Evolutionary conservation across 2,797 vertebrate genomes (phyloP), one percentile per base, ranked within the genome.

Genomic region (Microchirus variegatus): DNA sequence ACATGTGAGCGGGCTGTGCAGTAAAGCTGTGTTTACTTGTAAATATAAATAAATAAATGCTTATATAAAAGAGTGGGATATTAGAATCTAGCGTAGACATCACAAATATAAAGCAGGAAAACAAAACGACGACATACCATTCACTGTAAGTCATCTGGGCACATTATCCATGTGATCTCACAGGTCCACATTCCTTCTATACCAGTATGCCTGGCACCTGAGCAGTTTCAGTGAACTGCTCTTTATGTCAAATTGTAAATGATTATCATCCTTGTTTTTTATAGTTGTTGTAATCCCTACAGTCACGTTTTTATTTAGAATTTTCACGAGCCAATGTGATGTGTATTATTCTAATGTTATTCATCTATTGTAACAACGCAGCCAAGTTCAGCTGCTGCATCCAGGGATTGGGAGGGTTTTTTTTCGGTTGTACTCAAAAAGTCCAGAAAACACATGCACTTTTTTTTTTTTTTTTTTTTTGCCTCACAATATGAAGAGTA

Each of bases 111-210:
- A n/a, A 51, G 15, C 15, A 35, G 11, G 6, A 51, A 31, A 52
- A 8, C 5, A n/a, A 18, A 18, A 17, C 4, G 15, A 14, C 9
- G 3, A 3, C 50, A 38, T 15, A 17, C 36, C 44, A 72, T 62
- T 49, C 79, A 84, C 80, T 88, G 83, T 86, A 81, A 86, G 45
- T 58, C 69, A 67, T 40, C 11, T 45, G 71, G 73, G 77, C 73
- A 78, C 63, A 56, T 68, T 26, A 47, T 64, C 66, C 71, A 72
- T 70, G 63, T 75, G 76, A 58, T 71, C 6, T 73, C 67, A 75
- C 73, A 59, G 59, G 59, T 65, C 75, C 83, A 89, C 87, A 87
- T 88, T 89, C 82, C 86, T 67, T 38, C 18, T 1, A 45, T 36
- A 73, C 78, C 78, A 57, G 68, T 70, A 35, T 76, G 78, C 73